Conservation (phyloP, 2,888 invertebrate genomes). For the Drosophila eohydei region DNA sequence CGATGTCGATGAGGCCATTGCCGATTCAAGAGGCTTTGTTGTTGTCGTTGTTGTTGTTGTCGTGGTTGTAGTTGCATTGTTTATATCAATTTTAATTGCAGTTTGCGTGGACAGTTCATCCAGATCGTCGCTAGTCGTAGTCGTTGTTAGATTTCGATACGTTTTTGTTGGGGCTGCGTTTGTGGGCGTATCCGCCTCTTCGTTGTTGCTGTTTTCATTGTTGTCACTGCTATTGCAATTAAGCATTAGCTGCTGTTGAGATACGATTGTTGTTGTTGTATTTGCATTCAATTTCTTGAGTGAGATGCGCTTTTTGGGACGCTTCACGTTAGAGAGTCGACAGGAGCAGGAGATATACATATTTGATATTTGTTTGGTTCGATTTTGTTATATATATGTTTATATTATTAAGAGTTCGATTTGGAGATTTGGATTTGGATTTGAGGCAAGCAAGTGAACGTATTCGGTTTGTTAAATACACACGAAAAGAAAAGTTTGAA, state of each 20-base stretch:
- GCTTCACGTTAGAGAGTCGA: constrained; percentile 64
- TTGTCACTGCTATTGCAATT: constrained; percentile 56
- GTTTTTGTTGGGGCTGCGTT: constrained; percentile 34
- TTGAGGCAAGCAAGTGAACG: constrained; percentile 53
- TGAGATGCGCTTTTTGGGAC: constrained; percentile 82
- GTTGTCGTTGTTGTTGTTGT: constrained; percentile 43
- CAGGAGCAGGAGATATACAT: constrained; percentile 55
- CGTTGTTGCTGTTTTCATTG: constrained; percentile 43
- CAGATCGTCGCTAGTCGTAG: constrained; percentile 66
- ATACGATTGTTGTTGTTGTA: constrained; percentile 79
- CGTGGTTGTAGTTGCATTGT: constrained; percentile 60
- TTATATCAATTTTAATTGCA: constrained; percentile 79
- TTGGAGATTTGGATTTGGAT: constrained; percentile 27
- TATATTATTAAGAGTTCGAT: constrained; percentile 10
- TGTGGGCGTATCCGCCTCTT: constrained; percentile 52
- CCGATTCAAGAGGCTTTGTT: constrained; percentile 66
- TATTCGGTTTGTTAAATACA: constrained; percentile 49
- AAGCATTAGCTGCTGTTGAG: constrained; percentile 81
- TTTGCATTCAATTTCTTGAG: constrained; percentile 78
- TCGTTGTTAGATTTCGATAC: constrained; percentile 46
- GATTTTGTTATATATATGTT: constrained; percentile 27
- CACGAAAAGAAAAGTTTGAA: constrained; percentile 67
- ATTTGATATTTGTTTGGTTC: constrained; percentile 21
- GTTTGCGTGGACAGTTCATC: constrained; percentile 78
- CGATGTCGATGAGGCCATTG: constrained; percentile 68